Conservation (phyloP, 1,140 invertebrate species). For the Hycleus cichorii region DNA sequence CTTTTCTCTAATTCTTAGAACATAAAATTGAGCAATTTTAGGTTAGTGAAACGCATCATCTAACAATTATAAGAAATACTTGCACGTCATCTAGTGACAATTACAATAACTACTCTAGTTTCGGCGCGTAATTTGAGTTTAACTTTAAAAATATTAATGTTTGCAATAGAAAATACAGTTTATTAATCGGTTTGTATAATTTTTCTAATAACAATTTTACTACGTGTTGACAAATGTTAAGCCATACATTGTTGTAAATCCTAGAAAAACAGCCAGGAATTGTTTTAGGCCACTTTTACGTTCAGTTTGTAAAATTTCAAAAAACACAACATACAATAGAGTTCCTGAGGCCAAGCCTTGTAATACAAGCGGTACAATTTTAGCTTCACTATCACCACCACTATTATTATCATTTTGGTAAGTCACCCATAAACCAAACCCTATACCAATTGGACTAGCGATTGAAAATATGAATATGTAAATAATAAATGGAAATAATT, state of each 20-base stretch:
- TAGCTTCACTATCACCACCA: background rate
- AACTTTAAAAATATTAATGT: no score
- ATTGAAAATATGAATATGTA: constrained; percentile 73
- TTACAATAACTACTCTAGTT: no score
- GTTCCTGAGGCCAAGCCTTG: constrained; percentile 83
- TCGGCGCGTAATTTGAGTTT: no score
- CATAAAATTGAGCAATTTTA: no score
- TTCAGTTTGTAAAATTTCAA: constrained; percentile 74
- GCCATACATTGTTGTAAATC: constrained; percentile 71
- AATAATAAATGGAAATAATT: constrained; percentile 49
- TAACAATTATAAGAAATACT: no score
- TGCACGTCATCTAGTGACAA: no score
- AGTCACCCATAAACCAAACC: constrained; percentile 58
- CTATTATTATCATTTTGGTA: constrained; percentile 51
- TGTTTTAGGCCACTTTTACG: constrained; percentile 60
- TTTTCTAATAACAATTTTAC: no score
- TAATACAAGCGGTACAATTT: constrained; percentile 56
- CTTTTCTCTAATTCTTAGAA: no score
- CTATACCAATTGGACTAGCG: constrained; percentile 70
- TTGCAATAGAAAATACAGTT: no score
- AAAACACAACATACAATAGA: constrained; percentile 84
- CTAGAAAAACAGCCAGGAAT: constrained; percentile 60
- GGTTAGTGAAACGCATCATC: no score
- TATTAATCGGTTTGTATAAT: no score
- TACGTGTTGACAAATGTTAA: constrained; percentile 33